These are phyloP conservation scores for Murina feae DNA, from an alignment of 2,113 vertebrate species.

Conservation along the genomic window DNA sequence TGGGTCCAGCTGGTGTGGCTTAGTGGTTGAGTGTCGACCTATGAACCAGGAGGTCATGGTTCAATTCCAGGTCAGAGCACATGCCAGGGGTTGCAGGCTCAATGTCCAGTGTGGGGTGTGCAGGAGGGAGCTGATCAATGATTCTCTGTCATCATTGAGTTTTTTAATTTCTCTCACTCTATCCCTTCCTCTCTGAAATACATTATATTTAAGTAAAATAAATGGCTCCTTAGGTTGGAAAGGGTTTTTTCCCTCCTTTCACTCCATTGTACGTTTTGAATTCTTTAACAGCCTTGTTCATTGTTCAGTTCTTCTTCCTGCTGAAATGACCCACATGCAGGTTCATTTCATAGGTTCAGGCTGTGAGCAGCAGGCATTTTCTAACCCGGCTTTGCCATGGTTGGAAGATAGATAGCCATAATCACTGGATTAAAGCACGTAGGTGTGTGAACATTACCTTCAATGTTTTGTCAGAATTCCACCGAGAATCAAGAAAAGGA, in stretches of 20 bases:
- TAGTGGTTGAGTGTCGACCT: no score
- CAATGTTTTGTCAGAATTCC: slow-evolving; percentile 73
- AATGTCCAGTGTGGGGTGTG: no score
- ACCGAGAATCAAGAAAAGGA: slow-evolving; percentile 63
- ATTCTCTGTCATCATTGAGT: neutral
- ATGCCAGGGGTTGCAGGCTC: no score
- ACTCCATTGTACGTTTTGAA: neutral
- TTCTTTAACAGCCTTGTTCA: slow-evolving; percentile 20
- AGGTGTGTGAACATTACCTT: slow-evolving; percentile 54
- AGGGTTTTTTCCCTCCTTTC: neutral
- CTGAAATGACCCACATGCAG: neutral
- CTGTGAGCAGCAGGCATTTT: slow-evolving; percentile 12
- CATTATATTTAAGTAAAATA: no score
- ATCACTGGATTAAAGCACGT: slow-evolving; percentile 63
- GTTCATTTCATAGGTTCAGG: neutral
- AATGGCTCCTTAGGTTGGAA: no score
- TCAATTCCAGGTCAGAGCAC: no score
- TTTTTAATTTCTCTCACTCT: no score
- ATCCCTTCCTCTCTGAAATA: no score
- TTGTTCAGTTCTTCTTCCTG: neutral
- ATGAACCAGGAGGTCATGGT: no score
- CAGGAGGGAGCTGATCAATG: no score
- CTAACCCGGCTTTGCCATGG: slow-evolving; percentile 39
- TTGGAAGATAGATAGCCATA: slow-evolving; percentile 47
- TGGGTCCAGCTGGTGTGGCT: no score